Conservation (phyloP, 2,797 vertebrate genomes). For the Enoplosus armatus region DNA sequence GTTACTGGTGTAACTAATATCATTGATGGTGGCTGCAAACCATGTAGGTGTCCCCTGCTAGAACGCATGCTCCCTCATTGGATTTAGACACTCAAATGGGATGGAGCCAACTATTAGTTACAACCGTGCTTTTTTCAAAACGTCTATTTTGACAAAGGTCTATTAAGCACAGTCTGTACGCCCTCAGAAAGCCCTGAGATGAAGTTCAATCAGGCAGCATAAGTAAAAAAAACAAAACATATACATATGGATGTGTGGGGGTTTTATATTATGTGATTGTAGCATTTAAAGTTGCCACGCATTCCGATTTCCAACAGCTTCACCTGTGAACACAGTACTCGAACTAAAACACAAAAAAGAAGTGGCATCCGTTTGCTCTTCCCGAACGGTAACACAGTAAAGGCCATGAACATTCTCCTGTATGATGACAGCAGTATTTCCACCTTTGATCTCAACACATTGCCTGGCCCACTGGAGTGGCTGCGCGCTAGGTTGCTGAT, state of each 20-base stretch:
- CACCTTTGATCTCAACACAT: not conserved
- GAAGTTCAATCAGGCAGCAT: not conserved
- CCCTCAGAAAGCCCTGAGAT: not conserved
- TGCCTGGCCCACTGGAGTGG: not conserved
- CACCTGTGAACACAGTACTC: not conserved
- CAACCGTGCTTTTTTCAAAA: not conserved
- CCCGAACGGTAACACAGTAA: not conserved
- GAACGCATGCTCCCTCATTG: not conserved
- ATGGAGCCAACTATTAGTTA: not conserved
- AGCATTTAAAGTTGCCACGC: not conserved
- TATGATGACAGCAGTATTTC: not conserved
- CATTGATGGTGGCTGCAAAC: not conserved
- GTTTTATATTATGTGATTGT: not conserved
- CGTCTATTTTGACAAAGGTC: not conserved
- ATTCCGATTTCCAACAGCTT: not conserved
- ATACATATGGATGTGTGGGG: not conserved
- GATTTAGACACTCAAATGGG: not conserved
- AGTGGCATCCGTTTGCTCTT: conserved; percentile 26
- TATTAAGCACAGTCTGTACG: not conserved
- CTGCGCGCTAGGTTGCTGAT: conserved; percentile 22
- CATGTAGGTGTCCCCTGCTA: not conserved
- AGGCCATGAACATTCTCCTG: not conserved
- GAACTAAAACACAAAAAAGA: not conserved
- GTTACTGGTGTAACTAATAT: not conserved
- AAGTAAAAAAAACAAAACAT: not conserved